phyloP scores from a whole-genome alignment of 2,797 vertebrate species.

The Lagodon rhomboides region DNA sequence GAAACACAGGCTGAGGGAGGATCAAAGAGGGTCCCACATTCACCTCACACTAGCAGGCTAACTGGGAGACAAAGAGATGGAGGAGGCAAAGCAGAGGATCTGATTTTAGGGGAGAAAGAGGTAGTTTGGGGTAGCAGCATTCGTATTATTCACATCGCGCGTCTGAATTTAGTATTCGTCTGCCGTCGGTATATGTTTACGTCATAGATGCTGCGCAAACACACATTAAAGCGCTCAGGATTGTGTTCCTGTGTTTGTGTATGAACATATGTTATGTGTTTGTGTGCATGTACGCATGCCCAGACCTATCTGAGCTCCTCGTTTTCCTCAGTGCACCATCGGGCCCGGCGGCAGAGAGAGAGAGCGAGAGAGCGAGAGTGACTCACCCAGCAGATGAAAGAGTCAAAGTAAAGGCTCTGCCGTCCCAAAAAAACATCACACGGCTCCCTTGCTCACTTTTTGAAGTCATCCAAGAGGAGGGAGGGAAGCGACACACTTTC shows the following conservation, averaged over 20 bases:
- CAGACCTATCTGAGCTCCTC: slow-evolving; percentile 58
- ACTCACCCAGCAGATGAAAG: slow-evolving; percentile 84
- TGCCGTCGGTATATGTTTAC: slow-evolving; percentile 51
- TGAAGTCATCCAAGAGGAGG: slow-evolving; percentile 82
- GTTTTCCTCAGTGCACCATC: slow-evolving; percentile 73
- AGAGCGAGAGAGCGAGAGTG: slow-evolving; percentile 57
- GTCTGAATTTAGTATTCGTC: slow-evolving; percentile 32
- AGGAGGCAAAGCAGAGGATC: slow-evolving; percentile 89
- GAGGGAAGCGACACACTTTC: slow-evolving; percentile 82
- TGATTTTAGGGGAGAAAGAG: slow-evolving; percentile 80
- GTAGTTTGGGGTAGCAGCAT: slow-evolving; percentile 37
- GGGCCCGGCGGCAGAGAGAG: slow-evolving; percentile 68
- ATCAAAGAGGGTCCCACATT: slow-evolving; percentile 94
- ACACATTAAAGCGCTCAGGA: slow-evolving; percentile 39
- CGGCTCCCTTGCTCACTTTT: slow-evolving; percentile 80
- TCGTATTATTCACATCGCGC: slow-evolving; percentile 38
- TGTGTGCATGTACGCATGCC: slow-evolving; percentile 53
- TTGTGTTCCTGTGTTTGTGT: slow-evolving; percentile 33
- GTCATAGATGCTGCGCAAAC: slow-evolving; percentile 36
- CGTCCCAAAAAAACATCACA: slow-evolving; percentile 83
- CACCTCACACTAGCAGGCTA: slow-evolving; percentile 89
- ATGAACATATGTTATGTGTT: slow-evolving; percentile 53
- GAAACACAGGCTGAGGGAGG: slow-evolving; percentile 91
- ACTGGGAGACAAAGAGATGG: slow-evolving; percentile 80
- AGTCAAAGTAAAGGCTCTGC: slow-evolving; percentile 82